Conservation (phyloP, 2,113 vertebrate genomes). For the Gymnocephalus cernua region DNA sequence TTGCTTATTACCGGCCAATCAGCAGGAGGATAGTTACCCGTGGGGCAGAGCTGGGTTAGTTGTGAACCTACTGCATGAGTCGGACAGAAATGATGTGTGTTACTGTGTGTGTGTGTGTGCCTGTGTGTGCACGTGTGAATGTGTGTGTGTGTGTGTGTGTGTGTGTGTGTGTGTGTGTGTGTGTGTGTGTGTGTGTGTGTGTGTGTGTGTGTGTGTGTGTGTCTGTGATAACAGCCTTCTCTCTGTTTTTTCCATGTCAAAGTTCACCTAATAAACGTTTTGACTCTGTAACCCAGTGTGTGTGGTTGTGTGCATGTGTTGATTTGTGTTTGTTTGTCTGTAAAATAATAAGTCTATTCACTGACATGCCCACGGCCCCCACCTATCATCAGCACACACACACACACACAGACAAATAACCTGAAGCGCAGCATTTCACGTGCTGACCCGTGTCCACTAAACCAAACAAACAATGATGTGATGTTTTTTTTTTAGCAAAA, state of each 20-base stretch:
- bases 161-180: constrained; percentile 2
- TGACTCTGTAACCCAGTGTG: neutral
- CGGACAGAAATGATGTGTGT: constrained; percentile 4
- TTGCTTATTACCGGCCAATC: constrained; percentile 29
- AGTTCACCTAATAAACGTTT: constrained; percentile 31
- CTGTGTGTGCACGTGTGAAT: neutral
- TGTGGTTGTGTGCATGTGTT: neutral
- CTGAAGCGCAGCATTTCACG: neutral
- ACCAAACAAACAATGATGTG: constrained; percentile 22
- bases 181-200: constrained; percentile 2
- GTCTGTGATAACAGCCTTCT: constrained; percentile 16
- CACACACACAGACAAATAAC: constrained; percentile 22
- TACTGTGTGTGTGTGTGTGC: constrained; percentile 2
- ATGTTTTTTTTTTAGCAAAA: constrained; percentile 5
- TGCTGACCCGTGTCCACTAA: neutral
- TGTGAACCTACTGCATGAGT: neutral
- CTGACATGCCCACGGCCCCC: neutral
- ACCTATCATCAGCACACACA: neutral
- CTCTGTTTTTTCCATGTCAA: constrained; percentile 32
- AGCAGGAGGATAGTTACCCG: neutral
- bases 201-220: constrained; percentile 21
- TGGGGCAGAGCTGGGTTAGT: constrained; percentile 41
- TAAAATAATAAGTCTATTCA: constrained; percentile 30
- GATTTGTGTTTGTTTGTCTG: constrained; percentile 33
- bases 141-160: constrained; percentile 18